These are phyloP conservation scores for Chionoecetes opilio DNA, from an alignment of 1,140 invertebrate genomes.

Conservation along the genomic window DNA sequence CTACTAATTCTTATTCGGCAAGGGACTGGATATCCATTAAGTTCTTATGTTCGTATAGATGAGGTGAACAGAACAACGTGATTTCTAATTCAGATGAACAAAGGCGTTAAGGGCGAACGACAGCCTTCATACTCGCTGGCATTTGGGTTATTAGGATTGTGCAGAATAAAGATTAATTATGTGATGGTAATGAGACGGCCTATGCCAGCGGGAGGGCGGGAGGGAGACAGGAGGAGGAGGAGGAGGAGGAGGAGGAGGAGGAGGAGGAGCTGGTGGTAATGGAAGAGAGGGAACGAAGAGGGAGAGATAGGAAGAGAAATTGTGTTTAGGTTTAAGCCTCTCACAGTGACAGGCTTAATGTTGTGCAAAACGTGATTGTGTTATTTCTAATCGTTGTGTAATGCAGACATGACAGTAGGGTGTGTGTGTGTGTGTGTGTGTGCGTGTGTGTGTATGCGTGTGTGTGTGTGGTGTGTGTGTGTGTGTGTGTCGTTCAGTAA, in stretches of 20 bases:
- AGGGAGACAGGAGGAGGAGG: not conserved
- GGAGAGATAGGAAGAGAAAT: not conserved
- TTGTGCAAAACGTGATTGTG: not conserved
- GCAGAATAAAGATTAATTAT: slow-evolving; percentile 23
- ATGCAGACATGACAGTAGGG: not conserved
- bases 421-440: not conserved
- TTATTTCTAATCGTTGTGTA: not conserved
- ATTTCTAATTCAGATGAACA: slow-evolving; percentile 31
- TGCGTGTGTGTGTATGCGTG: slow-evolving; percentile 41
- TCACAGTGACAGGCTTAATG: not conserved
- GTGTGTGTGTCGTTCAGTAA: slow-evolving; percentile 39
- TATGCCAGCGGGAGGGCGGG: not conserved
- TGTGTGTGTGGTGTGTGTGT: slow-evolving; percentile 44
- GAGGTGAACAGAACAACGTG: not conserved
- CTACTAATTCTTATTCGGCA: no score
- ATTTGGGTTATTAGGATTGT: not conserved
- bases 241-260: not conserved
- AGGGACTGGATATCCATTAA: not conserved
- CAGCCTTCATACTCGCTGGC: not conserved
- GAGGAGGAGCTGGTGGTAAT: not conserved
- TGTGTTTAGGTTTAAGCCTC: not conserved
- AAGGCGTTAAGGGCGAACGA: not conserved
- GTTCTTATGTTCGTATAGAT: not conserved
- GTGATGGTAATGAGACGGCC: slow-evolving; percentile 8
- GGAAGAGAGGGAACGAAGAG: not conserved